Evolutionary conservation across 1,140 invertebrate species (phyloP), one percentile per base, ranked within the genome.

Genomic region (Stegodyphus dumicola): DNA sequence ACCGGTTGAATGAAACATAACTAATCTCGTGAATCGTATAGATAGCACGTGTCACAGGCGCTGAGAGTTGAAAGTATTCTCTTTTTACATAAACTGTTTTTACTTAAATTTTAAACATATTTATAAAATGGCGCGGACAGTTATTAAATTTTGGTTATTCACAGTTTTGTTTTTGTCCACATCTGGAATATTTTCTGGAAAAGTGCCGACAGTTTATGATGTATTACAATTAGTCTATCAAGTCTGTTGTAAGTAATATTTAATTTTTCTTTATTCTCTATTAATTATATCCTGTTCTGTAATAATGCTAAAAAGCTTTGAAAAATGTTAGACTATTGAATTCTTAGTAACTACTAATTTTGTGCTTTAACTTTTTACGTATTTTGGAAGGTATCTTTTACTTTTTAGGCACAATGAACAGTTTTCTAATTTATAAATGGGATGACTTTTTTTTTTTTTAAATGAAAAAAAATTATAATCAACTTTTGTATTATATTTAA

Each of bases 141-240:
- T 78, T 48, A 11, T 69, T 52, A 18, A 53, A 18, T 4, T 53
- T n/a, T 78, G 64, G 77, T 53, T 78, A 48, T n/a, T 78, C 15
- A 5, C 18, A 33, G 53, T 54, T 48, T 13, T 81, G 7, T 6
- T 73, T 64, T 60, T 81, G 17, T 5, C 53, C 5, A 73, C 9
- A 0, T 64, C 18, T 13, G 78, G 53, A 9, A 64, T 15, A 6
- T 52, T 52, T 13, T 51, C 67, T 17, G 81, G 73, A 33, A 75
- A 65, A 77, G 73, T 77, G 5, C 73, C 81, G 1, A 85, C 81
- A 49, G 81, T 85, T 18, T 76, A 85, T 13, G 81, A 85, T 49
- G 81, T 85, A 48, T 54, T 85, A n/a, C 81, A 74, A 60, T 70
- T 85, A 77, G 81, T 85, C 10, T 85, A 85, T 17, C 81, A 85